These are phyloP conservation scores for Mus pahari DNA, from an alignment of 2,113 vertebrate genomes.

Conservation along the genomic window DNA sequence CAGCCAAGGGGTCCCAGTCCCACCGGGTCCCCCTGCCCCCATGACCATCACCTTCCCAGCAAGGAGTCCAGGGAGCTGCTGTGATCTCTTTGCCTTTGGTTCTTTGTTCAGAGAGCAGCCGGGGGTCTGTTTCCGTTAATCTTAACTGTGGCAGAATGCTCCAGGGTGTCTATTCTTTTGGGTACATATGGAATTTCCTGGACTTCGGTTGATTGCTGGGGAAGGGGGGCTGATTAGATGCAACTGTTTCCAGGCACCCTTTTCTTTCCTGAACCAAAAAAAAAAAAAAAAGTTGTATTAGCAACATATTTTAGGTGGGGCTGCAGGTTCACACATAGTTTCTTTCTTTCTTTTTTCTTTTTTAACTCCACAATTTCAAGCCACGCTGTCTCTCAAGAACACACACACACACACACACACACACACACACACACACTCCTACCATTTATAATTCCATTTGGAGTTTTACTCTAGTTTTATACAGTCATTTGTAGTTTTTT, in stretches of 20 bases:
- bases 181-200: conserved; percentile 82
- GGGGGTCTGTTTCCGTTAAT: conserved; percentile 79
- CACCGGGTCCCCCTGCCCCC: neutral
- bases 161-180: conserved; percentile 83
- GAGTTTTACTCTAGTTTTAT: neutral
- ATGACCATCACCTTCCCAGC: conserved; percentile 48
- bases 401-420: neutral
- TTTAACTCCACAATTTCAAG: conserved; percentile 42
- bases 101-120: conserved; percentile 69
- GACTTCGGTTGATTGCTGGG: conserved; percentile 78
- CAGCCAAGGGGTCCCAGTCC: neutral
- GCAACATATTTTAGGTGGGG: conserved; percentile 74
- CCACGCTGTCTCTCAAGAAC: neutral
- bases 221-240: conserved; percentile 80
- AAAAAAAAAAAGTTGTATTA: conserved; percentile 55
- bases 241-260: conserved; percentile 79
- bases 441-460: neutral
- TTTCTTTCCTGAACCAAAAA: conserved; percentile 77
- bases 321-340: conserved; percentile 63
- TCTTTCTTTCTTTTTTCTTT: conserved; percentile 43
- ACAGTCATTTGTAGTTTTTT: neutral
- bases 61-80: neutral
- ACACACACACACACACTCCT: neutral
- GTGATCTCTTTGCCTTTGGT: conserved; percentile 51
- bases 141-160: conserved; percentile 74